These are phyloP conservation scores for Pollenia angustigena DNA, from an alignment of 2,888 invertebrate species.

Conservation along the genomic window DNA sequence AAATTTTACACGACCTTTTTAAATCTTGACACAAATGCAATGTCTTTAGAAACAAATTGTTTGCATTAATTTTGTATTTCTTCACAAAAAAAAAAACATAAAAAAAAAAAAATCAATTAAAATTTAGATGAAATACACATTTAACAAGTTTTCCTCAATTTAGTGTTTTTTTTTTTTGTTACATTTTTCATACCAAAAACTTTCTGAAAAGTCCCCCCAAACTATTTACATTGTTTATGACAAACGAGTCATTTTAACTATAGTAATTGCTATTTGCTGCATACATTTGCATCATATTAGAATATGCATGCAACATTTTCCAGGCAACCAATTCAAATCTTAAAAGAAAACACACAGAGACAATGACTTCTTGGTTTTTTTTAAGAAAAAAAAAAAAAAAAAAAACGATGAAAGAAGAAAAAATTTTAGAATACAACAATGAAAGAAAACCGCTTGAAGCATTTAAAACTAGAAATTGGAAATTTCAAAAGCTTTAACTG, in stretches of 20 bases:
- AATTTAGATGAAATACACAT: too few species aligned
- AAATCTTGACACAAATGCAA: too few species aligned
- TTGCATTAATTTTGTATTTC: too few species aligned
- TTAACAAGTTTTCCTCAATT: not conserved
- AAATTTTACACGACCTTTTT: too few species aligned
- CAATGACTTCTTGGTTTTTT: slow-evolving; percentile 52
- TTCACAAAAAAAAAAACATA: too few species aligned
- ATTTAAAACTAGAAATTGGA: slow-evolving; percentile 60
- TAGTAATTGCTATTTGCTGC: slow-evolving; percentile 56
- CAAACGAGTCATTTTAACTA: slow-evolving; percentile 32
- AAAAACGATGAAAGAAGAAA: not conserved
- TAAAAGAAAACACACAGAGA: slow-evolving; percentile 14
- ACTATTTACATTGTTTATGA: slow-evolving; percentile 40
- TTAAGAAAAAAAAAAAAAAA: slow-evolving; percentile 3
- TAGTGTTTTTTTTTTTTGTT: not conserved
- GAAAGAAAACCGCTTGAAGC: slow-evolving; percentile 49
- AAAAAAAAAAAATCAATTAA: too few species aligned
- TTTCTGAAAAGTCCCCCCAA: slow-evolving; percentile 23
- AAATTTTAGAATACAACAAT: slow-evolving; percentile 13
- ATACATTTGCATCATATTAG: slow-evolving; percentile 61
- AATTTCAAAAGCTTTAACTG: slow-evolving; percentile 59
- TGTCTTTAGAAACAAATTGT: too few species aligned
- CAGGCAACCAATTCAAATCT: slow-evolving; percentile 37
- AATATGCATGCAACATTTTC: slow-evolving; percentile 49
- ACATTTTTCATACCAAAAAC: not conserved